Base-by-base conservation (phyloP, 2,888 invertebrate genomes). In the Drosophila borealis region DNA sequence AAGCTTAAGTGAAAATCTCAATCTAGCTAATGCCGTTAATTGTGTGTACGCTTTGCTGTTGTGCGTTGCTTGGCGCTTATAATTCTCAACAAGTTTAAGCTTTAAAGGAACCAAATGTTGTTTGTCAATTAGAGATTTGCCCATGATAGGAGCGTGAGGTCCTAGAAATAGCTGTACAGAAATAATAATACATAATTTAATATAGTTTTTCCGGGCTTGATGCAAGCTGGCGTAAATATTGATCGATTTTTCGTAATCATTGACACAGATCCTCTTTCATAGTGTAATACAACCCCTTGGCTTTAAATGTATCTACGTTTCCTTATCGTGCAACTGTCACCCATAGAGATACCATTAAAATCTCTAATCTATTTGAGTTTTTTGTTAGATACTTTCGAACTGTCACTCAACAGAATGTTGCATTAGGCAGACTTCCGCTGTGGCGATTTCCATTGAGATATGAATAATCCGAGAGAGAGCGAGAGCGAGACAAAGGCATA, bases 391-490 rank as follows among this genome's bases (percentile, higher is more conserved):
- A 65, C 55, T 65, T 49, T 49, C 19, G 10, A 56, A 60, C 19
- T 50, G 60, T 70, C 65, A 44, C 33, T 41, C 46, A 64, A 41
- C 13, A 6, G 14, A 61, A 45, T 65, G 53, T 57, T 54, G 70
- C 69, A 69, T 55, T 70, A 13, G 11, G 6, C 4, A 13, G 17
- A 54, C 46, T 61, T 67, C 75, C 57, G 53, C 19, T 46, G 37
- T 25, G 19, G 13, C 37, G 33, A 51, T 57, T 45, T 54, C 8
- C 36, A 54, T 53, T n/a, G 45, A 49, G 74, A 41, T 36, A 39
- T 53, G 46, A 42, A 56, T 34, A 36, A 56, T 42, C 45, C n/a
- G n/a, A 5, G 25, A 6, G 25, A 25, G 25, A 25, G 25, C 6
- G 25, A 25, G 29, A 36, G 21, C 34, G 33, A 33, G 14, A 50